Evolutionary conservation across 2,113 vertebrate genomes (phyloP), one percentile per base, ranked within the genome.

Genomic region (Peromyscus leucopus): DNA sequence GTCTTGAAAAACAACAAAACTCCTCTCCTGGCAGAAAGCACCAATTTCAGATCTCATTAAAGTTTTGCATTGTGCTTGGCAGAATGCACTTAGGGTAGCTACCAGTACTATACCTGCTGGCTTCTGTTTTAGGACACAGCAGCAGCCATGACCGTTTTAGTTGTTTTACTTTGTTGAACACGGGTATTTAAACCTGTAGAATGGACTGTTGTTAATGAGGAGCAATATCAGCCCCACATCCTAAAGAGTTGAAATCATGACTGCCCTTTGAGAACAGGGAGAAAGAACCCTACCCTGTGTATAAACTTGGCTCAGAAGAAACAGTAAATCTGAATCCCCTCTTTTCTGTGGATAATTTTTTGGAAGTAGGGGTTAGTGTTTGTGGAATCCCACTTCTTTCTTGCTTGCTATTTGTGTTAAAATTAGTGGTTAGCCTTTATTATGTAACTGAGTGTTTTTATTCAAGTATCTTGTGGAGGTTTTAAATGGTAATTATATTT

Each of bases 401-500:
- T 51, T 89, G 19, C 51, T 22, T 96, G 79, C 5, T 2, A 8
- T 91, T 39, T 16, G n/a, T 91, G 24, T 10, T 39, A 76, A 51
- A 91, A 24, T 95, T 87, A 90, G 88, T 61, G 94, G 15, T 59
- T 39, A 76, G 42, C 63, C 36, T 22, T 65, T 93, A 79, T 21
- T 84, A 96, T 84, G 22, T 91, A 91, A 84, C n/a, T 84, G 16
- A 95, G 24, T 57, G 22, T 88, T 19, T 19, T 92, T 94, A 67
- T 63, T 85, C 93, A 96, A 72, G 79, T 94, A 22, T 61, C 33
- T 79, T 78, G 4, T 83, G 71, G n/a, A n/a, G 74, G 46, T 93
- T 85, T 85, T 0, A 7, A 78, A 31, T 46, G n/a, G 57, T 15
- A 61, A 33, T 94, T 36, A 79, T 93, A 26, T 39, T 95, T 89